Evolutionary conservation across 2,113 vertebrate species (phyloP), one percentile per base, ranked within the genome.

Genomic region (Oceanites oceanicus): DNA sequence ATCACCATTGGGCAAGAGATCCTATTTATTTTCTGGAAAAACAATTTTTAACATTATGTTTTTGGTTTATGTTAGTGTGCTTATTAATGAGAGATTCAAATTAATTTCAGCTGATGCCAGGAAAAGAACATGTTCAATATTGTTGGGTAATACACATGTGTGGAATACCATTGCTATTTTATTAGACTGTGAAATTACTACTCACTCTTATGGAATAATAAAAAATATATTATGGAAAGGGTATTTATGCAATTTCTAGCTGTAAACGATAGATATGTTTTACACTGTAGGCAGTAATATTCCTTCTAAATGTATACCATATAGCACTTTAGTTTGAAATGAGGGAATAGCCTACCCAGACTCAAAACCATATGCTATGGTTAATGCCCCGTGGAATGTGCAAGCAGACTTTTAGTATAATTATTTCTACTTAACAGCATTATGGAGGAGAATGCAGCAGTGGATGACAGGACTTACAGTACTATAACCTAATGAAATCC

Each of bases 181-280:
- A 98, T 97, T 98, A 97, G 90, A 86, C 85, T 95, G 68, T 97
- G 89, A 98, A 98, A 98, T 98, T 97, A 97, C 36, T 95, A 42
- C 56, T 96, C 82, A 81, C 50, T 93, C 70, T 86, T 92, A 97
- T 82, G 82, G 59, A 97, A 97, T 86, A 98, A 96, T 98, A 96
- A 97, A 98, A 97, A 94, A 76, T 67, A 80, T 80, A 91, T 94
- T 96, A 87, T 88, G 49, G 71, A 96, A 95, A 96, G n/a, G 45
- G 6, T 38, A 38, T 94, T 97, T 96, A 90, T 92, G 91, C 53
- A 96, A 88, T 97, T 97, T 96, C 93, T 95, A 85, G 93, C 74
- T 86, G 77, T 96, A 98, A 97, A 96, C 7, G 52, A 80, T 79
- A 96, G 45, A 84, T 88, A 95, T 59, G 63, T 97, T 97, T 97